Conservation (phyloP, 2,113 vertebrate genomes). For the Perccottus glenii region DNA sequence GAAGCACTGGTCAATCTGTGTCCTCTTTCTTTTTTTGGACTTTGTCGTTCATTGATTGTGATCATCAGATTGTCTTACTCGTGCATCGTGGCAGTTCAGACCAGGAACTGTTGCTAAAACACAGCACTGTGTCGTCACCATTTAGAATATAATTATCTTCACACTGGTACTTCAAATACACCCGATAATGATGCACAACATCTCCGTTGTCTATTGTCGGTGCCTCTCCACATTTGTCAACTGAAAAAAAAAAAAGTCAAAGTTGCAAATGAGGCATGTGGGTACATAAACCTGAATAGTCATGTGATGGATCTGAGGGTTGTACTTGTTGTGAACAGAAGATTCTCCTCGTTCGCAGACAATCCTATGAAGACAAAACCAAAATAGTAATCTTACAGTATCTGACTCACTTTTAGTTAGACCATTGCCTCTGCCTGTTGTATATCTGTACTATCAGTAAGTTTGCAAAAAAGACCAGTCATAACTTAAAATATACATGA, state of each 20-base stretch:
- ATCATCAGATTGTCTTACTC: constrained; percentile 27
- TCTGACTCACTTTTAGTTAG: too few species aligned
- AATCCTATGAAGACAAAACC: background rate
- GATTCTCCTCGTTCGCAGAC: background rate
- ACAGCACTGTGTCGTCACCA: constrained; percentile 29
- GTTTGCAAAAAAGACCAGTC: too few species aligned
- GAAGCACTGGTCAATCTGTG: too few species aligned
- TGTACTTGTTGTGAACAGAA: background rate
- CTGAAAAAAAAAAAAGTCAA: constrained; percentile 20
- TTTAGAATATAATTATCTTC: accelerated
- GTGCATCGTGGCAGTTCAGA: constrained; percentile 12
- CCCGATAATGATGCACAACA: accelerated
- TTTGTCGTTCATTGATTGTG: too few species aligned
- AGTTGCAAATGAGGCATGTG: background rate
- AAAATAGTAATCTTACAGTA: too few species aligned
- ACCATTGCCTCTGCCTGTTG: too few species aligned
- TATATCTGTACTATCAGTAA: too few species aligned
- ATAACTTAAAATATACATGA: too few species aligned
- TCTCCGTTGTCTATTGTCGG: background rate
- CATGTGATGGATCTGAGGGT: background rate
- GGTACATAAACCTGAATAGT: background rate
- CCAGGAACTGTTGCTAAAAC: constrained; percentile 26
- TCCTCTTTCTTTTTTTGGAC: too few species aligned
- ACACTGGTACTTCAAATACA: constrained; percentile 25
- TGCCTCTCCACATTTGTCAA: background rate